Evolutionary conservation across 2,888 invertebrate genomes (phyloP), one percentile per base, ranked within the genome.

Genomic region (Stenodema calcarata): DNA sequence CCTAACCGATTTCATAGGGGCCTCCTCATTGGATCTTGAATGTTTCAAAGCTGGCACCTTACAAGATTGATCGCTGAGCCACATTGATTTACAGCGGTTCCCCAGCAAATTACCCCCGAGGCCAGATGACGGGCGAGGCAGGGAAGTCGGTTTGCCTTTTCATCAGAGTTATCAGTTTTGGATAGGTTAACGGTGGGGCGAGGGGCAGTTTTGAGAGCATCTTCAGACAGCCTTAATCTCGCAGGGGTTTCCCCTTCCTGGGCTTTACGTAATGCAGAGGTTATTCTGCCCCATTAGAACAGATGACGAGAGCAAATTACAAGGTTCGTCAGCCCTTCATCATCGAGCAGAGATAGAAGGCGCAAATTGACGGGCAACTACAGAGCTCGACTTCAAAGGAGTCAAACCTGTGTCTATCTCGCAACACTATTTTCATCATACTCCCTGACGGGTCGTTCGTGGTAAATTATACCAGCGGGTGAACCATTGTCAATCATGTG

Each of bases 21-120:
- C 1, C 62, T 62, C 27, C 62, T 23, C 27, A 62, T 62, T 27
- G 62, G 62, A 62, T 62, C 23, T 62, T 62, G 62, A 62, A 62
- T 62, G 62, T 62, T 62, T 62, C 62, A 62, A 62, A 62, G 62
- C 62, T 62, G 62, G 23, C 62, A 62, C 62, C 62, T 23, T 23
- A n/a, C 16, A n/a, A 78, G 78, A 78, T 78, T 78, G 78, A 78
- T 78, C 78, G 78, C 12, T 44, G 44, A 44, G 41, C 78, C 44
- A 18, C 42, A 44, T 42, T 78, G 78, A 78, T 78, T 78, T 78
- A 78, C 78, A 42, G 44, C 78, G 78, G 78, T 44, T 78, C 4
- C 78, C 44, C 78, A n/a, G 18, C 78, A 23, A 78, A 78, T 78
- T 44, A 78, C 78, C 18, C 62, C 62, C 62, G 18, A 62, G 7